Evolutionary conservation across 2,888 invertebrate species (phyloP).

Genomic region (Spilarctia lutea): DNA sequence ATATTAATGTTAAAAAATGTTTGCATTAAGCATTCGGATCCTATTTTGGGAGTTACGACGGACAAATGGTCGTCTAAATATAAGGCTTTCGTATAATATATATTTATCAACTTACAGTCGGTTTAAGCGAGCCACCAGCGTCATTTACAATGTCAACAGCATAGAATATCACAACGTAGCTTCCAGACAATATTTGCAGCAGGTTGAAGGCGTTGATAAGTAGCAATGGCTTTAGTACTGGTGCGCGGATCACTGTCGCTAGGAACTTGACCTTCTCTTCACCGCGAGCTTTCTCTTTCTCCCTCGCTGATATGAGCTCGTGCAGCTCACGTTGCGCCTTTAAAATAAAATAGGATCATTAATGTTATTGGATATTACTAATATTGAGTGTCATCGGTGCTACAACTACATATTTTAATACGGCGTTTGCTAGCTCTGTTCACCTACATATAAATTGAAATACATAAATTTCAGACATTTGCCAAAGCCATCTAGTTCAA

Average conservation of each 20-base stretch:
- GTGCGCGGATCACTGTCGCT: conserved; percentile 83
- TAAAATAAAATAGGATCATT: conserved; percentile 15
- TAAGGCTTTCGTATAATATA: too few relatives aligned
- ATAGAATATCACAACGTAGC: conserved; percentile 92
- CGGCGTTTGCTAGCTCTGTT: not conserved
- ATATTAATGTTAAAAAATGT: not conserved
- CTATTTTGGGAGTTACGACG: not conserved
- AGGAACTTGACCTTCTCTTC: conserved; percentile 84
- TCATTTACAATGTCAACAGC: conserved; percentile 91
- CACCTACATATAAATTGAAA: not conserved
- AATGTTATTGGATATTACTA: not conserved
- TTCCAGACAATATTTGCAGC: conserved; percentile 91
- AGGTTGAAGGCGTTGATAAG: conserved; percentile 91
- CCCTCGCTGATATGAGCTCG: conserved; percentile 87
- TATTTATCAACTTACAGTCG: conserved; percentile 64
- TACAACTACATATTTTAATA: not conserved
- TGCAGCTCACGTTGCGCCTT: conserved; percentile 88
- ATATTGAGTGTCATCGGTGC: not conserved
- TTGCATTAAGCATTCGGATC: not conserved
- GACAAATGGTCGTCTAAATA: too few relatives aligned
- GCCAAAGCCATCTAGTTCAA: too few relatives aligned
- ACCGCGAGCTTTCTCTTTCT: conserved; percentile 84
- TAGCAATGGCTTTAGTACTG: conserved; percentile 90
- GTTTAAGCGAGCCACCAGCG: conserved; percentile 79
- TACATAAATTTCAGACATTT: too few relatives aligned